Percentiles rank a stretch among this genome's conserved stretches.
phyloP scores from a whole-genome alignment of 1,140 invertebrate genomes.

The Drosophila orena region DNA sequence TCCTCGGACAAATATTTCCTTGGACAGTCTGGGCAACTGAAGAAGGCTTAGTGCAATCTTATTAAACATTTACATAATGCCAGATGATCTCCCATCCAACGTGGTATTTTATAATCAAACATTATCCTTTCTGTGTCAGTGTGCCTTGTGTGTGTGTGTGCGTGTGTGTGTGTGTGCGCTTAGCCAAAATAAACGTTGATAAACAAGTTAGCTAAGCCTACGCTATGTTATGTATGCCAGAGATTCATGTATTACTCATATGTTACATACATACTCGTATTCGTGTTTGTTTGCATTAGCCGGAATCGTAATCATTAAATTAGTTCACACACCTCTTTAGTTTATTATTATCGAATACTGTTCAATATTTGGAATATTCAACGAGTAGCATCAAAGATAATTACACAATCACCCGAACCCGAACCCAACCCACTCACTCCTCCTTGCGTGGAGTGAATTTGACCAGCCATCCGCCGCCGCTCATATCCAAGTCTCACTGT shows the following conservation, averaged over 20 bases:
- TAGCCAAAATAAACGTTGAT: slow-evolving; percentile 54
- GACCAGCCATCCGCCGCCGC: slow-evolving; percentile 71
- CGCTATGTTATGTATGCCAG: slow-evolving; percentile 40
- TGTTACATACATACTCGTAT: slow-evolving; percentile 40
- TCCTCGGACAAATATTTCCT: slow-evolving; percentile 19
- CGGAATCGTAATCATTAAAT: slow-evolving; percentile 60
- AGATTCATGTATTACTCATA: slow-evolving; percentile 53
- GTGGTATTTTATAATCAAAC: slow-evolving; percentile 51
- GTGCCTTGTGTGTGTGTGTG: background rate
- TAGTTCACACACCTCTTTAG: slow-evolving; percentile 30
- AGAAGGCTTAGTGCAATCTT: background rate
- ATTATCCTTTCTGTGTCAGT: slow-evolving; percentile 34
- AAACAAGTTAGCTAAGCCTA: slow-evolving; percentile 62
- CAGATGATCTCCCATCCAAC: slow-evolving; percentile 10
- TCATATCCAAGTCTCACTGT: slow-evolving; percentile 85
- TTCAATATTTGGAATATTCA: slow-evolving; percentile 80
- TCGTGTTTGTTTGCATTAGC: slow-evolving; percentile 54
- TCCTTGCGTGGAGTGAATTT: slow-evolving; percentile 74
- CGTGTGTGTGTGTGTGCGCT: slow-evolving; percentile 12
- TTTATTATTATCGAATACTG: slow-evolving; percentile 71
- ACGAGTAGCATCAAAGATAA: slow-evolving; percentile 66
- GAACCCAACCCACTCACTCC: slow-evolving; percentile 37
- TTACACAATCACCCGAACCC: slow-evolving; percentile 43
- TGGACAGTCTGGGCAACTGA: background rate
- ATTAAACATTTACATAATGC: slow-evolving; percentile 49